Percentiles rank a stretch among this genome's conserved stretches.
Evolutionary conservation across 2,113 vertebrate species (phyloP).

Genomic region (Anoura caudifer): DNA sequence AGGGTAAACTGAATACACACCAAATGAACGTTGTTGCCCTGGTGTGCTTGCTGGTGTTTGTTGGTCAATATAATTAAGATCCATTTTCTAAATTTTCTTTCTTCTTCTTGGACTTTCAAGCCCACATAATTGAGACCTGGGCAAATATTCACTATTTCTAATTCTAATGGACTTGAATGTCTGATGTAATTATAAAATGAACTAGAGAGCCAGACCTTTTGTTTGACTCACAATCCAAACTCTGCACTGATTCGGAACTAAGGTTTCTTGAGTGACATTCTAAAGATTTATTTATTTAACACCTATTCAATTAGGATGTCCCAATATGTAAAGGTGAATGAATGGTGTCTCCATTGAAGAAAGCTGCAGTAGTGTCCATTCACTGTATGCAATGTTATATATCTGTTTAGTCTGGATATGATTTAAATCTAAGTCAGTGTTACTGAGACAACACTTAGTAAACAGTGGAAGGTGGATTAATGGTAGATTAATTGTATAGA

Average conservation of each 20-base stretch:
- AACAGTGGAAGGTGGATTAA: not conserved
- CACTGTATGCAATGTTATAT: not conserved
- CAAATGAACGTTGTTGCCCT: not conserved
- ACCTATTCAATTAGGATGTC: not conserved
- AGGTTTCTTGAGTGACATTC: not conserved
- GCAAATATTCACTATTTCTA: not conserved
- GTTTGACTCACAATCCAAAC: not conserved
- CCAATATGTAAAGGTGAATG: not conserved
- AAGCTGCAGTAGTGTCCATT: not conserved
- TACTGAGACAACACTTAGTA: not conserved
- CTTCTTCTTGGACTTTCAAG: not conserved
- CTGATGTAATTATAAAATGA: not conserved
- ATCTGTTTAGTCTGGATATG: not conserved
- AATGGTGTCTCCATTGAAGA: not conserved
- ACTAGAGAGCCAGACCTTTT: not conserved
- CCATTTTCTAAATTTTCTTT: not conserved
- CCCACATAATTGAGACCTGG: not conserved
- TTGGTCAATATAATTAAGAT: not conserved
- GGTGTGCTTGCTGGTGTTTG: not conserved
- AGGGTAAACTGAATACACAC: not conserved
- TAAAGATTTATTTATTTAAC: not conserved
- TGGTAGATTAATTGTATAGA: not conserved
- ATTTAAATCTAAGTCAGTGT: not conserved
- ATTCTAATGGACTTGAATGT: not conserved
- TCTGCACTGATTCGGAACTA: not conserved